Percentiles rank a stretch among this genome's conserved stretches.
These are phyloP conservation scores for Thaumatotibia leucotreta DNA, from an alignment of 1,140 invertebrate genomes.

Conservation along the genomic window DNA sequence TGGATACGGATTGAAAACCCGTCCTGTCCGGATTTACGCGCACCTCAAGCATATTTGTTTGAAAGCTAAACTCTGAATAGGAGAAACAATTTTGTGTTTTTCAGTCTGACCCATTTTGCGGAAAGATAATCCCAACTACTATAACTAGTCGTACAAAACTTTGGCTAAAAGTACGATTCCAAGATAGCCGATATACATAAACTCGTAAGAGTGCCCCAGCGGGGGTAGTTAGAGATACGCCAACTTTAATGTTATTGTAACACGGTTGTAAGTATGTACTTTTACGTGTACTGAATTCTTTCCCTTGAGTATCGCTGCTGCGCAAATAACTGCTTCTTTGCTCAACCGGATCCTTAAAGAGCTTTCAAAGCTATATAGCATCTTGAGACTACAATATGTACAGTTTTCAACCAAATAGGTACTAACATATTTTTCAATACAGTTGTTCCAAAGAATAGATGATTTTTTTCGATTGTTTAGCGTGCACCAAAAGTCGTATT, in stretches of 20 bases:
- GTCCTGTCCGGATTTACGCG: too few relatives aligned
- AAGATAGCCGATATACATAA: neutral
- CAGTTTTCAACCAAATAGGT: too few relatives aligned
- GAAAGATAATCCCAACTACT: neutral
- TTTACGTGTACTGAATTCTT: neutral
- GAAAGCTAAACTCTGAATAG: too few relatives aligned
- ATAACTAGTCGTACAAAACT: neutral
- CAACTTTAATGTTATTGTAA: conserved; percentile 12
- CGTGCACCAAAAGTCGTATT: too few relatives aligned
- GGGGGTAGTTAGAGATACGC: conserved; percentile 1
- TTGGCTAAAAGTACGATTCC: neutral
- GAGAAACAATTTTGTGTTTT: too few relatives aligned
- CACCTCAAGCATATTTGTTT: too few relatives aligned
- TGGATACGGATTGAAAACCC: too few relatives aligned
- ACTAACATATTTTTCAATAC: too few relatives aligned
- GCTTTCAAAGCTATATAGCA: too few relatives aligned
- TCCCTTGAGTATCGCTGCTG: neutral
- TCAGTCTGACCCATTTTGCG: neutral
- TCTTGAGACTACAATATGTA: too few relatives aligned
- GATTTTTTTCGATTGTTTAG: too few relatives aligned
- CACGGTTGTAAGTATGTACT: neutral
- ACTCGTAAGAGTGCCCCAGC: neutral
- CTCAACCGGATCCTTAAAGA: neutral
- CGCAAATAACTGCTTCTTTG: neutral
- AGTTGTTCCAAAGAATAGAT: too few relatives aligned